phyloP scores from a whole-genome alignment of 2,797 vertebrate species.

The Sardinella longiceps region DNA sequence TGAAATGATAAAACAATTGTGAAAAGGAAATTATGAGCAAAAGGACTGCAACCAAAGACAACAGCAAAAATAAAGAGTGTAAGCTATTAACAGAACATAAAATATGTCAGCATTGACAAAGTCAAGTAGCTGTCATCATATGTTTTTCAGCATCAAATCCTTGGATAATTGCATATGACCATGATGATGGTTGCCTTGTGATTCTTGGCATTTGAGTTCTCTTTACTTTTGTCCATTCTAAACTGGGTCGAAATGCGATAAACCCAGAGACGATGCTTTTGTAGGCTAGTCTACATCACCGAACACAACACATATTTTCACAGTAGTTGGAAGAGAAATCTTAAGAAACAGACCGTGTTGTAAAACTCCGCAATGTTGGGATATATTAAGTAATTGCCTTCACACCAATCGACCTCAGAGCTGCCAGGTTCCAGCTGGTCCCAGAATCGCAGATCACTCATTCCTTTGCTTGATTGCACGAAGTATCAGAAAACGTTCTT shows the following conservation, averaged over 20 bases:
- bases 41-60: conserved; percentile 1
- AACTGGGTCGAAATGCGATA: neutral
- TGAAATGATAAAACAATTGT: conserved; percentile 74
- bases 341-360: conserved; percentile 83
- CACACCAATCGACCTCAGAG: conserved; percentile 98
- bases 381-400: conserved; percentile 95
- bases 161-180: neutral
- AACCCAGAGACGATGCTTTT: neutral
- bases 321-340: neutral
- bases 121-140: neutral
- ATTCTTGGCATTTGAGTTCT: neutral
- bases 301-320: neutral
- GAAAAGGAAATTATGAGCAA: conserved; percentile 32
- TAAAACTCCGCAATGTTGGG: conserved; percentile 96
- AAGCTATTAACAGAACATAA: neutral
- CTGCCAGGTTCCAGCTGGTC: conserved; percentile 91
- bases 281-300: neutral
- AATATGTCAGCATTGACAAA: neutral
- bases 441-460: conserved; percentile 77
- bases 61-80: neutral
- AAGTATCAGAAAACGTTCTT: neutral
- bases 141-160: neutral
- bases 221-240: neutral
- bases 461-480: neutral
- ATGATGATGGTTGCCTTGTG: neutral